These are phyloP conservation scores for Synanthedon andrenaeformis DNA, from an alignment of 2,888 invertebrate species.

Conservation along the genomic window DNA sequence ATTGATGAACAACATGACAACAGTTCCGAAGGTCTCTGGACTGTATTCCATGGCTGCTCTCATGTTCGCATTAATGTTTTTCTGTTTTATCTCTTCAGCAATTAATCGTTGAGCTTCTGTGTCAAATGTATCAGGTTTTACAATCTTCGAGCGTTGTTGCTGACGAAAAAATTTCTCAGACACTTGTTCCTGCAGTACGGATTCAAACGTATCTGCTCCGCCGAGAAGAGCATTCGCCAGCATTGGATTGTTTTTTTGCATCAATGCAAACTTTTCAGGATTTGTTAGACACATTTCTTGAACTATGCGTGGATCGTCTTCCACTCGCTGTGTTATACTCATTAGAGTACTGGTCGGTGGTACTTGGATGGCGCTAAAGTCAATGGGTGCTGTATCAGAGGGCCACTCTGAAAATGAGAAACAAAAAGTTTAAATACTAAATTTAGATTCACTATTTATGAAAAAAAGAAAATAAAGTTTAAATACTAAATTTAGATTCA, in stretches of 20 bases:
- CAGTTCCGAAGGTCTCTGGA: constrained; percentile 98
- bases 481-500: constrained; percentile 1
- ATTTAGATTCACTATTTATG: too few species aligned
- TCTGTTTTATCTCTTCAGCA: constrained; percentile 94
- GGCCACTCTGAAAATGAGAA: constrained; percentile 40
- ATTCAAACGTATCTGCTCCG: constrained; percentile 86
- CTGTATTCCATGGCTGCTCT: constrained; percentile 98
- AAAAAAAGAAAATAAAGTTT: constrained; percentile 15
- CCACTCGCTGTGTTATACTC: constrained; percentile 56
- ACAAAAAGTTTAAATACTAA: constrained; percentile 8
- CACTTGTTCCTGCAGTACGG: constrained; percentile 85
- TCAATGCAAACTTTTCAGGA: constrained; percentile 89
- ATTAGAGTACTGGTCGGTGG: constrained; percentile 63
- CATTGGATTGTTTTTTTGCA: constrained; percentile 93
- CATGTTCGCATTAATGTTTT: constrained; percentile 98
- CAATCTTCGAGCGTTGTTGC: constrained; percentile 84
- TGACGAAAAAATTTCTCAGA: constrained; percentile 85
- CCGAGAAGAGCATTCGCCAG: constrained; percentile 91
- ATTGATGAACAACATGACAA: constrained; percentile 97
- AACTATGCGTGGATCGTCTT: constrained; percentile 87
- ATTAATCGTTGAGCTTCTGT: constrained; percentile 94
- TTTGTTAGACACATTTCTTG: constrained; percentile 89
- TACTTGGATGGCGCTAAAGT: constrained; percentile 89
- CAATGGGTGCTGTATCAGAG: constrained; percentile 72
- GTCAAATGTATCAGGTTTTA: constrained; percentile 95